Base-by-base conservation (phyloP, 2,888 invertebrate species). In the Therioaphis trifolii region DNA sequence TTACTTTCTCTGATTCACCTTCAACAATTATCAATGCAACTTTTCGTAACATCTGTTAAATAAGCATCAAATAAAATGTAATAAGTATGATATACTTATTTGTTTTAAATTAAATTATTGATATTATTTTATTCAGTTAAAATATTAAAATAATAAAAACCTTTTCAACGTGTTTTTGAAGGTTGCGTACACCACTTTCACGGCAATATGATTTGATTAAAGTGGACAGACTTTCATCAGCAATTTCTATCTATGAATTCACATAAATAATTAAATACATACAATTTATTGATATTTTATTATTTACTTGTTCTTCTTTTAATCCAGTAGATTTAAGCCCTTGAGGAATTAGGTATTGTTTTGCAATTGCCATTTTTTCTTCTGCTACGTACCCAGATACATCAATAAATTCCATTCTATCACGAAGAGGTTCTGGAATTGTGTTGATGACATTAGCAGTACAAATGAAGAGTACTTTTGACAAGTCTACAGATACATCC, bases 351-450 rank as follows among this genome's bases (percentile, higher is more conserved):
- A 99, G 90, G 90, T 99, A 99, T 88, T 96, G 95, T 87, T 96
- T 93, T 0, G 99, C 98, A 86, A 99, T 99, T 2, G 96, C 96
- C 43, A 99, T 89, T 89, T 99, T 99, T 71, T 85, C 85, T 89
- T 99, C 98, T 0, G 98, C 97, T 0, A 99, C 97, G 90, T 99
- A 99, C 88, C 95, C 96, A 0, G 98, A 98, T 92, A 99, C 98
- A 88, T 99, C 97, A 86, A 99, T 99, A 91, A 99, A 94, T 89
- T 99, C 99, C 99, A 99, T 99, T 86, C 99, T 92, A 89, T 99
- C 99, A 58, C 96, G 90, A 58, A 99, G 90, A 0, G 99, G 98
- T 88, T 99, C 99, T 0, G 99, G 98, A 87, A 99, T 99, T 0
- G 96, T 96, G 63, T 99, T 97, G 0, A 94, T 91, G 0, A 97